phyloP scores from a whole-genome alignment of 2,113 vertebrate species.

The Psittacula cyanocephala region DNA sequence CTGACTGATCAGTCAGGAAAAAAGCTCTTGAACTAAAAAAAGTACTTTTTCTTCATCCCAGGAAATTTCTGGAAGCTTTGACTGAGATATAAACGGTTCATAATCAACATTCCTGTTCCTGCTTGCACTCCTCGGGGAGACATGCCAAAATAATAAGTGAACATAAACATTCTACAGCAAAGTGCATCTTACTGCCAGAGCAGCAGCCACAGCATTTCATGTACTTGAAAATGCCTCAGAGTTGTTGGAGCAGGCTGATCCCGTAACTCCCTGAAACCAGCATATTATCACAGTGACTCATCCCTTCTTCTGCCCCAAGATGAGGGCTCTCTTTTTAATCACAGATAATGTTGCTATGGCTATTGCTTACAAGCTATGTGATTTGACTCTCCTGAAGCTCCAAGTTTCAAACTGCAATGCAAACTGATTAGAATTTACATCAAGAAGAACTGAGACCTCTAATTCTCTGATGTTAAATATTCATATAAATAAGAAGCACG shows the following conservation, averaged over 20 bases:
- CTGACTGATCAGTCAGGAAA: not conserved
- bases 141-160: conserved; percentile 43
- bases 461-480: not conserved
- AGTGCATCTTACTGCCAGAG: conserved; percentile 10
- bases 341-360: not conserved
- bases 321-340: not conserved
- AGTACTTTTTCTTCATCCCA: not conserved
- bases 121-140: not conserved
- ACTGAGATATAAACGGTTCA: not conserved
- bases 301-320: not conserved
- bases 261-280: not conserved
- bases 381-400: not conserved
- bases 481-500: not conserved
- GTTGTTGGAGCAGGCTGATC: conserved; percentile 8
- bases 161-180: conserved; percentile 20
- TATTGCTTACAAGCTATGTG: not conserved
- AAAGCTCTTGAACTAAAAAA: not conserved
- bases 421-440: not conserved
- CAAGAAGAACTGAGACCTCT: not conserved
- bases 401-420: not conserved
- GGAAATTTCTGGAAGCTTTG: conserved; percentile 25
- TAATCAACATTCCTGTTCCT: conserved; percentile 44
- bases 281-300: conserved; percentile 36
- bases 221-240: conserved; percentile 14
- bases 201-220: not conserved